Conservation (phyloP, 2,113 vertebrate genomes). For the Heterotilapia buettikoferi region DNA sequence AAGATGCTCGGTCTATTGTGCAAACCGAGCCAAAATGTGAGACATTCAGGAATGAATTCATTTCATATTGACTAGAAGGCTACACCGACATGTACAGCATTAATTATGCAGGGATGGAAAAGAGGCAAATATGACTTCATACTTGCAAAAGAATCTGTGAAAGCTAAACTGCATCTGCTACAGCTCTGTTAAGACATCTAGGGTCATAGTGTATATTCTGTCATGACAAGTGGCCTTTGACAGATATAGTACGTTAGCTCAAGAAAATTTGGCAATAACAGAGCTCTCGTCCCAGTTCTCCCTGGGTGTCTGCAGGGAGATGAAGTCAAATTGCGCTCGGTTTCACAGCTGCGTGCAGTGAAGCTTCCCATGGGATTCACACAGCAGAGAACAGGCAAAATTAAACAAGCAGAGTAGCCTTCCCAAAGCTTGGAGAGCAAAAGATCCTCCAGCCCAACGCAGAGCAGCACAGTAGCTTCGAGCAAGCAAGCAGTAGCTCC, state of each 20-base stretch:
- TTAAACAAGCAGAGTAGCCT: slow-evolving; percentile 27
- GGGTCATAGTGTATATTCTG: neutral
- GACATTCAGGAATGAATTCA: neutral
- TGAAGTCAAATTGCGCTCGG: slow-evolving; percentile 17
- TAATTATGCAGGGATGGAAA: neutral
- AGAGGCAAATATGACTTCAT: neutral
- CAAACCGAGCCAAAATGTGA: neutral
- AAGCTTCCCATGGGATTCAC: slow-evolving; percentile 24
- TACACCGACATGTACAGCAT: neutral
- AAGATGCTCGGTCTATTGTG: neutral
- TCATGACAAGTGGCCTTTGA: neutral
- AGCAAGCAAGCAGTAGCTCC: neutral
- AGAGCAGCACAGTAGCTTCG: slow-evolving; percentile 5
- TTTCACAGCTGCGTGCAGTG: slow-evolving; percentile 21
- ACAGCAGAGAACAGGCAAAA: neutral
- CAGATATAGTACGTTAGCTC: neutral
- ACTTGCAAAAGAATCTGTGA: neutral
- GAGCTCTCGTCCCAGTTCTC: neutral
- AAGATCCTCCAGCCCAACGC: neutral
- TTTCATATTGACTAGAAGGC: neutral
- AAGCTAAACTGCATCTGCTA: neutral
- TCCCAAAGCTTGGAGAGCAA: slow-evolving; percentile 8
- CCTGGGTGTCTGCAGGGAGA: slow-evolving; percentile 1
- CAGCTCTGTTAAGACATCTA: neutral
- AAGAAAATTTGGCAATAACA: neutral